Base-by-base conservation (phyloP, 53 echinoderm and acorn worm genomes). In the Glandiceps talaboti region DNA sequence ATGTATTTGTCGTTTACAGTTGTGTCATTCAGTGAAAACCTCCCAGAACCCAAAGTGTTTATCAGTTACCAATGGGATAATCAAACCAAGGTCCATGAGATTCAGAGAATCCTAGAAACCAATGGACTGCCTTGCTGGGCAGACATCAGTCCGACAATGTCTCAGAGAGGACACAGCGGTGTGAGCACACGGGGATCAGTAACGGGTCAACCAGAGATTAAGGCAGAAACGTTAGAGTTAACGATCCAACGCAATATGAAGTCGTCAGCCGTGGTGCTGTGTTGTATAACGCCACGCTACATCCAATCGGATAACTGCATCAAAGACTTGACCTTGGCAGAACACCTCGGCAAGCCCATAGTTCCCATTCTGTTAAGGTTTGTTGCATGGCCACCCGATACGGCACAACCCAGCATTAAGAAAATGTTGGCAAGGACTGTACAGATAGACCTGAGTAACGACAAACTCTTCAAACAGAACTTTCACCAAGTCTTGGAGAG, bases 61-160 rank as follows among this genome's bases (percentile, higher is more conserved):
- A 89, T 97, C 74, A 93, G 93, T 82, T 97, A 97, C 83, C 97
- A 97, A 31, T 97, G 97, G 97, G 97, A 97, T 74, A 89, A 90
- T 73, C 97, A 97, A 80, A 93, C 86, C 82, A 97, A 97, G 77
- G 97, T 97, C 0, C 93, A 93, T 32, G 97, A 97, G 78, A 93
- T 97, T 84, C 85, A 90, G 79, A 81, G 93, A 6, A 80, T 93
- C 27, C 81, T 97, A 10, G 97, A 97, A 75, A 84, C 85, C 81
- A 90, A 97, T 74, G 93, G 87, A 31, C 92, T 97, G 73, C 87
- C 93, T 1, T 97, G 93, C 77, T 97, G 91, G 83, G 81, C 91
- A 0, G 97, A 97, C 77, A 90, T 88, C 80, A 93, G 91, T 79
- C 93, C 97, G 14, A 97, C 97, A 25, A 91, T 97, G 75, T 84